phyloP scores from a whole-genome alignment of 2,797 vertebrate species.

The Rhabdophis nuchalis region DNA sequence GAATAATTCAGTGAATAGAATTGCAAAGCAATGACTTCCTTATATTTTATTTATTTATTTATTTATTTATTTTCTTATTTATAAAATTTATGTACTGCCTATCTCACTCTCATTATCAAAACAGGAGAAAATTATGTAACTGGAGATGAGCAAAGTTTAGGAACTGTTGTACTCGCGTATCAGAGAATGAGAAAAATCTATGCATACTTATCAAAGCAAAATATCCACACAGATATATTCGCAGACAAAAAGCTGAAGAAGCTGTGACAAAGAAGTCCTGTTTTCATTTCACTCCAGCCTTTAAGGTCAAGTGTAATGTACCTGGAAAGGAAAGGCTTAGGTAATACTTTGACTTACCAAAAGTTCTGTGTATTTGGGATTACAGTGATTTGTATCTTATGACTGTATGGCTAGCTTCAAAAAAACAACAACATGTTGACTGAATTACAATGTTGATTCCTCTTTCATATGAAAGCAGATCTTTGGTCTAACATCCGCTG shows the following conservation, averaged over 20 bases:
- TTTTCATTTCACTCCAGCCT: not conserved
- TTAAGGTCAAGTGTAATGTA: not conserved
- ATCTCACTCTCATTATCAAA: not conserved
- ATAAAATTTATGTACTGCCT: not conserved
- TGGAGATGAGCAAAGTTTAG: not conserved
- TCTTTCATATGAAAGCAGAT: not conserved
- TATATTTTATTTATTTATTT: not conserved
- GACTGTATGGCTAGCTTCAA: conserved; percentile 1
- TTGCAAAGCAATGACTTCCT: conserved; percentile 15
- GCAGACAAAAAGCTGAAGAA: not conserved
- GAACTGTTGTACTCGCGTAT: not conserved
- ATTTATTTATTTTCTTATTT: not conserved
- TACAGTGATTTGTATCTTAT: conserved; percentile 22
- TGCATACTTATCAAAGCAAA: not conserved
- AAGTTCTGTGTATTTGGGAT: not conserved
- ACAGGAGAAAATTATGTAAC: conserved; percentile 5
- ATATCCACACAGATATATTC: not conserved
- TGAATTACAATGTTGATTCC: not conserved
- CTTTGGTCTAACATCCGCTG: not conserved
- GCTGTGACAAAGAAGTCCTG: not conserved
- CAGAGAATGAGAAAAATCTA: not conserved
- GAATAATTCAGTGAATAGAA: conserved; percentile 15
- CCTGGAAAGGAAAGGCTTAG: not conserved
- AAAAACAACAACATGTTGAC: not conserved
- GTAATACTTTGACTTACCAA: not conserved